A percentile compares a stretch with the other conserved stretches of the same genome.
These are phyloP conservation scores for Cebus imitator DNA, from an alignment of 2,113 vertebrate species.

Conservation along the genomic window DNA sequence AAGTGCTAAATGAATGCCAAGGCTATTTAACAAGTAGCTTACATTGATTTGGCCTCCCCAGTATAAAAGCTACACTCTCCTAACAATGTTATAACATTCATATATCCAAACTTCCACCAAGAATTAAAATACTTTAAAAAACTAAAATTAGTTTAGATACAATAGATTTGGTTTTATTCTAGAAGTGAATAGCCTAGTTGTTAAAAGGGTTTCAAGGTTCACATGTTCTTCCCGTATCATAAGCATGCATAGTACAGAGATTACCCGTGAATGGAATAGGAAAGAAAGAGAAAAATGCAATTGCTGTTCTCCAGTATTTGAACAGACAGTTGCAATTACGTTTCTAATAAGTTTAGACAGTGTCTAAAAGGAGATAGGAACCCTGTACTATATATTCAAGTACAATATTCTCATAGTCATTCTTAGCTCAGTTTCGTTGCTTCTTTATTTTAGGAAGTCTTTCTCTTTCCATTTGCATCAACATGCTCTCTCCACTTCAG, in stretches of 20 bases:
- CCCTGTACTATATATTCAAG: not conserved
- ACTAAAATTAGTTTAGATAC: constrained; percentile 40
- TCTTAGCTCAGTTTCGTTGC: constrained; percentile 41
- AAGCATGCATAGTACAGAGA: not conserved
- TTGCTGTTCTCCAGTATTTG: constrained; percentile 20
- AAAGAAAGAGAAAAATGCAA: not conserved
- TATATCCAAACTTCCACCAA: constrained; percentile 10
- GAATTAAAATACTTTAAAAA: not conserved
- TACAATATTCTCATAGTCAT: not conserved
- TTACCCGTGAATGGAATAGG: not conserved
- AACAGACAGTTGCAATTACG: constrained; percentile 65
- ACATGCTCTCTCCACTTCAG: not conserved
- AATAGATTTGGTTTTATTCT: constrained; percentile 9
- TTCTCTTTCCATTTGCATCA: constrained; percentile 49
- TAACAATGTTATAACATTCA: not conserved
- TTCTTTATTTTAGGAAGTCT: constrained; percentile 10
- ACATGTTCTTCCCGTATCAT: not conserved
- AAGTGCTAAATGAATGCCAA: not conserved
- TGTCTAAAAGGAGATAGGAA: constrained; percentile 21
- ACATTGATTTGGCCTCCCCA: constrained; percentile 18
- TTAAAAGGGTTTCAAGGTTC: not conserved
- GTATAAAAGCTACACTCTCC: not conserved
- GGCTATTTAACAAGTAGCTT: not conserved
- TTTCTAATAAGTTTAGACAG: constrained; percentile 59
- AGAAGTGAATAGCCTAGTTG: not conserved